Evolutionary conservation across 2,888 invertebrate species (phyloP), one percentile per base, ranked within the genome.

Genomic region (Neoascia interrupta): DNA sequence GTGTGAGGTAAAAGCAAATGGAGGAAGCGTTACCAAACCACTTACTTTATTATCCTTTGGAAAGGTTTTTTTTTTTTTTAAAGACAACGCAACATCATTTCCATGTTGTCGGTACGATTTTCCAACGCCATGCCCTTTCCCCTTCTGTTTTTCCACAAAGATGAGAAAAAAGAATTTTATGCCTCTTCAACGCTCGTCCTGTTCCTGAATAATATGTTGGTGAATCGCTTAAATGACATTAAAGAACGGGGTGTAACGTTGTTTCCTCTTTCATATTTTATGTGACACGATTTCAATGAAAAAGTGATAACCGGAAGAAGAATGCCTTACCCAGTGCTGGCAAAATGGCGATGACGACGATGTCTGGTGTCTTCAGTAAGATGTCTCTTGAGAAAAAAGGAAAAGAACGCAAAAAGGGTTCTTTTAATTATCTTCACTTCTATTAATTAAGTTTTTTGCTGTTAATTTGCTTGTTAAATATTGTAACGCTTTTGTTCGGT

Each of bases 231-330:
- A 73, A 66, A 79, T 53, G 66, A 54, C 56, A 56, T 70, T 70
- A 60, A 64, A 70, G 53, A 63, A 70, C 34, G 13, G 39, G 34
- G 64, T 56, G 56, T 69, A 51, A 69, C 43, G 69, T 47, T 64
- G 66, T 45, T 66, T 53, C 41, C 61, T 61, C 41, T 72, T 58
- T 66, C 43, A 61, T 54, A 73, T 72, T 73, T 79, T 66, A 68
- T 79, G 56, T 66, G 60, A 64, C 76, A 61, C 49, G 53, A 73
- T 51, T 66, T 47, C 37, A 54, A 31, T 66, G 64, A 56, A 51
- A 69, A 79, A 54, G 64, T 76, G 72, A 76, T 76, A 79, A 73
- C 60, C 66, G 60, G 54, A 73, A 79, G 54, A 60, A 72, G 31
- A 79, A 79, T 79, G 60, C 63, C 56, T 54, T 26, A 45, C 74